Evolutionary conservation across 2,797 vertebrate genomes (phyloP).

Genomic region (Parauchenoglanis punctatus): DNA sequence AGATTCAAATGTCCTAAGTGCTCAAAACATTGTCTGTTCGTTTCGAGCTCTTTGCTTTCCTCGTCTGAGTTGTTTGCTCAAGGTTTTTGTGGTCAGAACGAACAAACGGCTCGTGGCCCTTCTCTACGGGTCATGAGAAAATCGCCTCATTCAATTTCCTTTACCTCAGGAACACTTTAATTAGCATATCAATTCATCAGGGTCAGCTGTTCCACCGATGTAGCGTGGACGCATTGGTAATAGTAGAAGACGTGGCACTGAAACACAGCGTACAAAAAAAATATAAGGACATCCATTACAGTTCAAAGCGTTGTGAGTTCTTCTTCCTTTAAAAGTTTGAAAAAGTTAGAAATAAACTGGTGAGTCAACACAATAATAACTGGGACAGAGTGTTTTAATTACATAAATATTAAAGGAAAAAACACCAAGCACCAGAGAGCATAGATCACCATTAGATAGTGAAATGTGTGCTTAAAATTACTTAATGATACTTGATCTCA

Average conservation of each 20-base stretch:
- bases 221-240: neutral
- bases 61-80: slow-evolving; percentile 73
- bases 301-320: neutral
- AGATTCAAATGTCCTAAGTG: slow-evolving; percentile 81
- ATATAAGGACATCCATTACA: neutral
- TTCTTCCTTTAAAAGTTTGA: neutral
- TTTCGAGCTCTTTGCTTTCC: slow-evolving; percentile 65
- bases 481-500: slow-evolving; percentile 36
- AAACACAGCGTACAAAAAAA: neutral
- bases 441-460: slow-evolving; percentile 56
- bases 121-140: slow-evolving; percentile 73
- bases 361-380: slow-evolving; percentile 57
- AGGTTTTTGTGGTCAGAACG: slow-evolving; percentile 66
- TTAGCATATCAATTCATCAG: slow-evolving; percentile 55
- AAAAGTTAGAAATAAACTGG: neutral
- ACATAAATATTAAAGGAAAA: slow-evolving; percentile 55
- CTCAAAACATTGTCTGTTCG: slow-evolving; percentile 63
- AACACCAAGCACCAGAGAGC: slow-evolving; percentile 47
- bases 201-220: slow-evolving; percentile 12
- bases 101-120: slow-evolving; percentile 58
- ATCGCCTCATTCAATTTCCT: slow-evolving; percentile 50
- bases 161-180: slow-evolving; percentile 42
- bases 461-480: slow-evolving; percentile 22
- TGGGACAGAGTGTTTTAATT: slow-evolving; percentile 63
- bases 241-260: neutral